Conservation (phyloP, 2,797 vertebrate genomes). For the Mormyrus proboscirostris region DNA sequence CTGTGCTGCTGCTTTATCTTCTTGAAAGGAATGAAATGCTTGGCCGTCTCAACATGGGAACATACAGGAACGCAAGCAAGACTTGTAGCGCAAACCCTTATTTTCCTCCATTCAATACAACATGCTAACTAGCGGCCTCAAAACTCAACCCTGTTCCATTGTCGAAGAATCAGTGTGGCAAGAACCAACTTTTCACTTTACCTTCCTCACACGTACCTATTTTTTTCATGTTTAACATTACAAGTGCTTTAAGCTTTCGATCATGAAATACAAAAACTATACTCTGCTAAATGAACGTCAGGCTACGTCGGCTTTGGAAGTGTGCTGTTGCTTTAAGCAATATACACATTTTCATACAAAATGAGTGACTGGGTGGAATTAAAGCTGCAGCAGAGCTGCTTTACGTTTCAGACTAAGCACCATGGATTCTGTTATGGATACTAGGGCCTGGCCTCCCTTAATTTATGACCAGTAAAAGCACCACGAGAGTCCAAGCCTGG, state of each 20-base stretch:
- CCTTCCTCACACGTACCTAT: slow-evolving; percentile 31
- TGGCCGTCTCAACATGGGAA: background rate
- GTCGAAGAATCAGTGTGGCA: slow-evolving; percentile 22
- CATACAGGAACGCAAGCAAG: slow-evolving; percentile 15
- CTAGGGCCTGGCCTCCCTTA: background rate
- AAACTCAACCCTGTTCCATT: background rate
- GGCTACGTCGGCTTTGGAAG: slow-evolving; percentile 15
- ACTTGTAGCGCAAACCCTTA: slow-evolving; percentile 23
- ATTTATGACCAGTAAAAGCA: slow-evolving; percentile 20
- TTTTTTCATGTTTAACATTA: slow-evolving; percentile 17
- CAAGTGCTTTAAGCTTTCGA: background rate
- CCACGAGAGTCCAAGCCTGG: background rate
- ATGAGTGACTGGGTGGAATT: background rate
- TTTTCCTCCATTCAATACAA: background rate
- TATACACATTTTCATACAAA: slow-evolving; percentile 15
- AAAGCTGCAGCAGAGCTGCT: slow-evolving; percentile 29
- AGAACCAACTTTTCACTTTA: slow-evolving; percentile 36
- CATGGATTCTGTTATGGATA: slow-evolving; percentile 16
- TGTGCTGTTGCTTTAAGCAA: background rate
- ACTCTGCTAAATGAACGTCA: background rate
- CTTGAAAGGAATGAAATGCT: background rate
- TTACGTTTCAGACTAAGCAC: slow-evolving; percentile 22
- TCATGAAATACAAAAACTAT: background rate
- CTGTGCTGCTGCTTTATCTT: background rate
- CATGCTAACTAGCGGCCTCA: slow-evolving; percentile 3